These are phyloP conservation scores for Acanthacorydalis orientalis DNA, from an alignment of 2,888 invertebrate species.

Conservation along the genomic window DNA sequence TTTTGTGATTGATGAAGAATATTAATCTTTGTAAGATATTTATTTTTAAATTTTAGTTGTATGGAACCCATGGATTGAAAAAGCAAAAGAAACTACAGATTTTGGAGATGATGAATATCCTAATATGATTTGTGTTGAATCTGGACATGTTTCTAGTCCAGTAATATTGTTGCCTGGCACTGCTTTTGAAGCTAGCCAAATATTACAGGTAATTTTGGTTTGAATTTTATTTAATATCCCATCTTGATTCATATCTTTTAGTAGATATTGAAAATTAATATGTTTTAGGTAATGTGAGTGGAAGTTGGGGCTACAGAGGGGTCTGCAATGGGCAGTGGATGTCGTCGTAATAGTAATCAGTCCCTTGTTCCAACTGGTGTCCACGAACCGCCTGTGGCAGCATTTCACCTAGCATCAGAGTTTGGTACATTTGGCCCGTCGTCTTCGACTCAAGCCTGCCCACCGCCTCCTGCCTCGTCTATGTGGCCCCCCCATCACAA, in stretches of 20 bases:
- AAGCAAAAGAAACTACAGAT: conserved; percentile 81
- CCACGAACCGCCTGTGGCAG: not conserved
- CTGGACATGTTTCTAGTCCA: conserved; percentile 77
- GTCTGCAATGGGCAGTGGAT: not conserved
- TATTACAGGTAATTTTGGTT: conserved; percentile 48
- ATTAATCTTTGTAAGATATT: conserved; percentile 3
- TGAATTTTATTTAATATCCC: not conserved
- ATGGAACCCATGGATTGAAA: conserved; percentile 95
- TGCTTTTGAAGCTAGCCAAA: conserved; percentile 83
- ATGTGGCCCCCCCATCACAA: not conserved
- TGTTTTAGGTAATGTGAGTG: conserved; percentile 32
- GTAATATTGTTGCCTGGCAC: conserved; percentile 78
- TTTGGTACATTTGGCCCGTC: too few relatives aligned
- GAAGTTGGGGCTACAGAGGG: conserved; percentile 27
- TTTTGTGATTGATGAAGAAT: too few relatives aligned
- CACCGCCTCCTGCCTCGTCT: not conserved
- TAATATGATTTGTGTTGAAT: conserved; percentile 92
- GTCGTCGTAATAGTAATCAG: not conserved
- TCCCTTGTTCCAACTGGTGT: not conserved
- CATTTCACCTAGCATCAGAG: not conserved
- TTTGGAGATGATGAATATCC: conserved; percentile 96
- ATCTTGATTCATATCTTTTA: not conserved
- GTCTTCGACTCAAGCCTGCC: not conserved
- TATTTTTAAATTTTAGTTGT: conserved; percentile 39
- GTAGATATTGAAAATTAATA: conserved; percentile 1